phyloP scores from a whole-genome alignment of 2,797 vertebrate genomes.

The Hemitrygon akajei region DNA sequence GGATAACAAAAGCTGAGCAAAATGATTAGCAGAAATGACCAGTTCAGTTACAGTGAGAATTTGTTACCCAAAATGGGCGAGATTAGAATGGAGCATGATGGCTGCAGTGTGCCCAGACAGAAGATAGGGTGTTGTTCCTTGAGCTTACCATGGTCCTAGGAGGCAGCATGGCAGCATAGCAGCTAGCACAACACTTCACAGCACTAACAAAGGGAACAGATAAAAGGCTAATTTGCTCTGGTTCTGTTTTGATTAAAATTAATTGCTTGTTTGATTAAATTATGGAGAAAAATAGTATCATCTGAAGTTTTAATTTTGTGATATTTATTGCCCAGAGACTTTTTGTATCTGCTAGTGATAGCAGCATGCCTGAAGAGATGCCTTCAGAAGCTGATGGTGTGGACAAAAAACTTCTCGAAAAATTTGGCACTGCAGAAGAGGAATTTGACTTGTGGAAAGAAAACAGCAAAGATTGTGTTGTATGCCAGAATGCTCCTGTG shows the following conservation, averaged over 20 bases:
- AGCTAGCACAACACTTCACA: too few relatives aligned
- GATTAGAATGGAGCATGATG: too few relatives aligned
- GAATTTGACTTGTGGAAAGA: slow-evolving; percentile 49
- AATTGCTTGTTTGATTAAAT: not conserved
- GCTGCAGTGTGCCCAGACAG: too few relatives aligned
- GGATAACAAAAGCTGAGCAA: too few relatives aligned
- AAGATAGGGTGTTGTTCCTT: too few relatives aligned
- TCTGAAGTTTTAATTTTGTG: not conserved
- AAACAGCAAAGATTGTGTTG: slow-evolving; percentile 76
- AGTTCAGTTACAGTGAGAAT: too few relatives aligned
- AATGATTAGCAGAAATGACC: too few relatives aligned
- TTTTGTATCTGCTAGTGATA: slow-evolving; percentile 82
- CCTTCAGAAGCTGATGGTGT: slow-evolving; percentile 41
- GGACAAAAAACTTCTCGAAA: slow-evolving; percentile 54
- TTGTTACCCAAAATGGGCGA: too few relatives aligned
- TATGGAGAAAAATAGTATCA: not conserved
- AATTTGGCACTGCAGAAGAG: slow-evolving; percentile 49
- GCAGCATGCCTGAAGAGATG: slow-evolving; percentile 28
- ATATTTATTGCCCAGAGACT: slow-evolving; percentile 67
- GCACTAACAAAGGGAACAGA: too few relatives aligned
- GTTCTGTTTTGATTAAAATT: not conserved
- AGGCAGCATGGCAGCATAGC: too few relatives aligned
- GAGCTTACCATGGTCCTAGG: too few relatives aligned
- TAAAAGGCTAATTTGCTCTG: not conserved
- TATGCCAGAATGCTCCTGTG: slow-evolving; percentile 81